These are phyloP conservation scores for Notechis scutatus DNA, from an alignment of 2,113 vertebrate genomes.

Conservation along the genomic window DNA sequence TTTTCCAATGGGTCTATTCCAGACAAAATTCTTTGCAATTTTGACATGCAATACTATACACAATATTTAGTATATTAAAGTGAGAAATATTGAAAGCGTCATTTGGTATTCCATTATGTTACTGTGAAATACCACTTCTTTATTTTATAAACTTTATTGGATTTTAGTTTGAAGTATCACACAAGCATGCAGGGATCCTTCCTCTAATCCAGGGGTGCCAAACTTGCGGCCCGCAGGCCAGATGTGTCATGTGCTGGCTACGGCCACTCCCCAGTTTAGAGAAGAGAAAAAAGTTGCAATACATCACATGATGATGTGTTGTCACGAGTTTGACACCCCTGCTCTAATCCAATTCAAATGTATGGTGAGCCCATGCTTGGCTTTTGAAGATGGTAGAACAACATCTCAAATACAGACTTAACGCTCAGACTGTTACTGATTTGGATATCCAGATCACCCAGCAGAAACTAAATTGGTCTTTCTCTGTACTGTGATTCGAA, in stretches of 20 bases:
- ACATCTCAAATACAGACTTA: conserved; percentile 45
- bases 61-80: not conserved
- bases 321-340: too few species aligned
- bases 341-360: conserved; percentile 35
- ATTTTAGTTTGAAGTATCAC: conserved; percentile 19
- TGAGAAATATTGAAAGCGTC: not conserved
- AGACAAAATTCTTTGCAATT: not conserved
- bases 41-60: not conserved
- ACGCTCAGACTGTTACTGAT: conserved; percentile 51
- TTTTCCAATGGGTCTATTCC: not conserved
- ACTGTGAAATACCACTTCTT: not conserved
- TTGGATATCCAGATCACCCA: conserved; percentile 37
- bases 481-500: conserved; percentile 44
- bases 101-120: not conserved
- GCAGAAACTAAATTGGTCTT: conserved; percentile 51
- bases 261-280: too few species aligned
- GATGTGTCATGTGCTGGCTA: too few species aligned
- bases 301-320: too few species aligned
- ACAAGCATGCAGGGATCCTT: not conserved
- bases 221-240: too few species aligned
- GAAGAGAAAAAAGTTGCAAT: too few species aligned
- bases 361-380: conserved; percentile 13
- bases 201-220: conserved; percentile 9
- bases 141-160: conserved; percentile 18
- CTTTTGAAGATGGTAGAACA: conserved; percentile 44